These are phyloP conservation scores for Macrocentrus cingulum DNA, from an alignment of 1,140 invertebrate genomes.

Conservation along the genomic window DNA sequence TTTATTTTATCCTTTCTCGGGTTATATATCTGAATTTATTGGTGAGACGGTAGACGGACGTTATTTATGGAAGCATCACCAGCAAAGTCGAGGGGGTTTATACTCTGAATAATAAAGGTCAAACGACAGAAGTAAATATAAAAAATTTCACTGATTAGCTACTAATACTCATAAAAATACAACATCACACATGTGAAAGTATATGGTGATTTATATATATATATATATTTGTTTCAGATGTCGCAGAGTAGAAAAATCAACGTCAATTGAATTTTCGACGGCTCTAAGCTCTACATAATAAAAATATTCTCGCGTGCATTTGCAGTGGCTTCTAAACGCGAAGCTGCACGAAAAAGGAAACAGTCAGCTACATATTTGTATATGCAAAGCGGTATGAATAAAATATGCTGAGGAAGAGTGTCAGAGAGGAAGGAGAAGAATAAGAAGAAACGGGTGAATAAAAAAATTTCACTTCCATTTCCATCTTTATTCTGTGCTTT, in stretches of 20 bases:
- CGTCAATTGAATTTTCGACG: not conserved
- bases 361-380: slow-evolving; percentile 2
- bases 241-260: not conserved
- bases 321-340: not conserved
- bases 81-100: slow-evolving; percentile 9
- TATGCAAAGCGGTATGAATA: slow-evolving; percentile 27
- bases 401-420: slow-evolving; percentile 24
- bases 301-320: not conserved
- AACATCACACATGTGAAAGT: not conserved
- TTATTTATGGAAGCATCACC: slow-evolving; percentile 43
- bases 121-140: too few relatives aligned
- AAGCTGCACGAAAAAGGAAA: not conserved
- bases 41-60: slow-evolving; percentile 39
- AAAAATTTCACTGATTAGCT: too few relatives aligned
- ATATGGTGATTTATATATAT: not conserved
- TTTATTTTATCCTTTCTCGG: slow-evolving; percentile 46
- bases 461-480: slow-evolving; percentile 3
- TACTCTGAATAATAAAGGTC: not conserved
- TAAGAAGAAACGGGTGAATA: not conserved
- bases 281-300: not conserved
- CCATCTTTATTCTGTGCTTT: not conserved
- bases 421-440: not conserved
- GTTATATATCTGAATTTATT: slow-evolving; percentile 49
- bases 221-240: not conserved
- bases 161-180: too few relatives aligned